Evolutionary conservation across 1,140 invertebrate species (phyloP), one percentile per base, ranked within the genome.

Genomic region (Paraescarpia echinospica): DNA sequence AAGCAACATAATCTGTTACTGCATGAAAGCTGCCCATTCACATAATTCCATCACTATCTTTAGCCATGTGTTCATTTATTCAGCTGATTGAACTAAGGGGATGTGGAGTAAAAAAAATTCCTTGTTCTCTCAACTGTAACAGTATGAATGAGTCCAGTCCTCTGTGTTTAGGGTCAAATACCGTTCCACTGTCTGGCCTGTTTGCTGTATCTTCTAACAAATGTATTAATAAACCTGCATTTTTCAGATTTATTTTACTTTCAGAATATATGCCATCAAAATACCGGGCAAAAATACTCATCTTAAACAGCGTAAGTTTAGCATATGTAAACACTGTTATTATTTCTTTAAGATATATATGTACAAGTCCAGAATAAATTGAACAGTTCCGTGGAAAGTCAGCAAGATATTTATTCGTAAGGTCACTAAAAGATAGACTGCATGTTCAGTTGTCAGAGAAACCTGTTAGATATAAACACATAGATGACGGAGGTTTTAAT

Each of bases 181-280:
- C n/a, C n/a, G 4, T n/a, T n/a, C n/a, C n/a, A n/a, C n/a, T n/a
- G n/a, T n/a, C n/a, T 5, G 4, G n/a, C 89, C 18, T 89, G n/a
- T 18, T 89, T 89, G 34, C 89, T 18, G 22, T 34, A 91, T 91
- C 12, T 33, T 91, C 91, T 91, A 34, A 93, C 95, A 94, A 77
- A 77, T 77, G 59, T 77, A 77, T 77, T 77, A 77, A 77, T 27
- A 77, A 77, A 77, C 14, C 59, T 77, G 59, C 59, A 77, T 77
- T 94, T 95, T 97, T 93, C 96, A 98, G 98, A 92, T 98, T 98
- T 4, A 99, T 98, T 34, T 96, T 99, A 89, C 98, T 98, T 96
- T 98, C 98, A 34, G 98, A 99, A 96, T 99, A 98, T 97, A 96
- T 99, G 91, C 98, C 98, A 34, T 97, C 98, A 89, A 98, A 98